Conservation (phyloP, 2,113 vertebrate species). For the Platysternon megacephalum region DNA sequence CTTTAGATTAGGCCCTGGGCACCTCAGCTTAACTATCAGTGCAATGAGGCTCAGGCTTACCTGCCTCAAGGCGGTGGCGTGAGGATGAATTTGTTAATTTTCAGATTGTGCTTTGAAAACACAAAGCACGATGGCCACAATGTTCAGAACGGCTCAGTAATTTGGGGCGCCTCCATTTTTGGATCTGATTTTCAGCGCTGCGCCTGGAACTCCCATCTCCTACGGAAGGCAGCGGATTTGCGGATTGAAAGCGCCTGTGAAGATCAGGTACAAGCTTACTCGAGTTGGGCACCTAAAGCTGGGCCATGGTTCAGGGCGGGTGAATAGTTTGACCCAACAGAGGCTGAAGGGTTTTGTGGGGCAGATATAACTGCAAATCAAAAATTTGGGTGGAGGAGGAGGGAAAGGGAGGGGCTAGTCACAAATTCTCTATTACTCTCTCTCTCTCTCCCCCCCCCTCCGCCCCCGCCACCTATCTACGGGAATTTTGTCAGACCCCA, state of each 20-base stretch:
- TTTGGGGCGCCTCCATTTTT: fast-evolving
- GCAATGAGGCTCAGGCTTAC: neutral
- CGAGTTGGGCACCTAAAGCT: neutral
- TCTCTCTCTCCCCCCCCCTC: neutral
- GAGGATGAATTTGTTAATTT: neutral
- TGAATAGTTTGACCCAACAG: neutral
- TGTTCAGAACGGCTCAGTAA: neutral
- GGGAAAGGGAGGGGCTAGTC: no score
- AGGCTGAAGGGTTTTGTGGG: neutral
- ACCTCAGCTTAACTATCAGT: fast-evolving
- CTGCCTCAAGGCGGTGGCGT: fast-evolving
- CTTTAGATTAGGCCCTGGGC: neutral
- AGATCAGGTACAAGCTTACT: neutral
- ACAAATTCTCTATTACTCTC: neutral
- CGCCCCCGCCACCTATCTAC: neutral
- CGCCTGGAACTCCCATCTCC: neutral
- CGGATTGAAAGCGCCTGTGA: neutral
- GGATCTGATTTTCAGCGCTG: neutral
- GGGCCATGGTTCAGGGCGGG: neutral
- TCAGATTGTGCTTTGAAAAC: neutral
- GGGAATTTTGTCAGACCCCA: neutral
- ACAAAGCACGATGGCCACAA: neutral
- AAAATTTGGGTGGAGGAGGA: no score
- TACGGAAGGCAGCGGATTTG: neutral
- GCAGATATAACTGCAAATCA: neutral